These are phyloP conservation scores for Cataglyphis rosenhaueri DNA, from an alignment of 2,888 invertebrate species.

Conservation along the genomic window DNA sequence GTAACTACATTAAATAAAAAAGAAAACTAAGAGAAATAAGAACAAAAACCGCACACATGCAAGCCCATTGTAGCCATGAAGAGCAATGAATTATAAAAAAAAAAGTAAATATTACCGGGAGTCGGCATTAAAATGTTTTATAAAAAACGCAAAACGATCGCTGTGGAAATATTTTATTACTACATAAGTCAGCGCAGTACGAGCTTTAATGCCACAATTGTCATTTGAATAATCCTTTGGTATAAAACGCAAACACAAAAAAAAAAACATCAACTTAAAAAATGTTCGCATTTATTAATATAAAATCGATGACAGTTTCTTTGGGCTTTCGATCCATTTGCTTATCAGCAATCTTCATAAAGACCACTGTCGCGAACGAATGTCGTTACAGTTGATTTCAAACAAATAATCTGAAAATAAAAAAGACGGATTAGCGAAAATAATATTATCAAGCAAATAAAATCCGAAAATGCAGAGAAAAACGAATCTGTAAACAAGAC, in stretches of 20 bases:
- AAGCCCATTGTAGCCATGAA: slow-evolving; percentile 35
- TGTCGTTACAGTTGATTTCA: neutral
- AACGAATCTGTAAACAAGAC: neutral
- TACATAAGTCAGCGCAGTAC: neutral
- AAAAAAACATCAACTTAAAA: neutral
- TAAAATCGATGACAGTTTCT: neutral
- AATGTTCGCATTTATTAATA: neutral
- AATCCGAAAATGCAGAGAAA: neutral
- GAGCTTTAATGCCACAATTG: neutral
- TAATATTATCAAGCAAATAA: neutral
- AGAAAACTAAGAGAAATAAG: neutral
- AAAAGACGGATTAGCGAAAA: slow-evolving; percentile 16
- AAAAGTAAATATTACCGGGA: neutral
- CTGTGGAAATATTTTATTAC: slow-evolving; percentile 10
- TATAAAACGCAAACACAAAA: neutral
- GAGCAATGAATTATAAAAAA: neutral
- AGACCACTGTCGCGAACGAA: neutral
- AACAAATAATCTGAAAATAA: slow-evolving; percentile 44
- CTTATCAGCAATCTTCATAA: slow-evolving; percentile 1
- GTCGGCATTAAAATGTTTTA: neutral
- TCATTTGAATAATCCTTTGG: neutral
- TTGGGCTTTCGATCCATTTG: neutral
- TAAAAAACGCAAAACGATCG: neutral
- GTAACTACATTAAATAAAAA: neutral
- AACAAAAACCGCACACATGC: slow-evolving; percentile 28